Evolutionary conservation across 2,888 invertebrate species (phyloP), one percentile per base, ranked within the genome.

Genomic region (Stenolophus ochropezus): DNA sequence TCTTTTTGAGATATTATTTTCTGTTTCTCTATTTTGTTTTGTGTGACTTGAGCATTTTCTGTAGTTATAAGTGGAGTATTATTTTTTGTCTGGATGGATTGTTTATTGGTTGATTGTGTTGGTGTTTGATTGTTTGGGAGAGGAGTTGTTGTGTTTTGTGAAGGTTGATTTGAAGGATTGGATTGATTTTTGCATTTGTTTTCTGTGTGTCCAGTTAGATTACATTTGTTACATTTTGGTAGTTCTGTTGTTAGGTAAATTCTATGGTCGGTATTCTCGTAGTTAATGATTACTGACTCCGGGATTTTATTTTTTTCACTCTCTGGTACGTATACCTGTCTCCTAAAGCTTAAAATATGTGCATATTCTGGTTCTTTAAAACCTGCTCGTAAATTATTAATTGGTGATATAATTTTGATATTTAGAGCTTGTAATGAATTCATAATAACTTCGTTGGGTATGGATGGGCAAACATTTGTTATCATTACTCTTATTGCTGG

Each of bases 381-480:
- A 21, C 84, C 85, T 2, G 81, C 83, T 83, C 83, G 83, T 23
- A 85, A 74, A 49, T 83, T 83, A 6, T 82, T 82, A 1, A 84
- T 82, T 20, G 84, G 83, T 33, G 83, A 85, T 16, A 83, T 61
- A 27, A 81, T 65, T 79, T 83, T 83, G 5, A 85, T 25, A 6
- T 82, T 79, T 18, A 84, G 53, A 51, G 81, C 76, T 47, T 82
- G 81, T 2, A 85, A 51, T 65, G 78, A 77, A 8, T 53, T 51
- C 81, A 83, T 83, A 8, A 83, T 5, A 11, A 82, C 8, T 2
- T 81, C 16, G 53, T n/a, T n/a, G n/a, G n/a, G n/a, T n/a, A n/a
- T n/a, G n/a, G n/a, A n/a, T n/a, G n/a, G n/a, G n/a, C n/a, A 83
- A 0, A 86, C 85, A 77, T 86, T 86, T 16, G 86, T 86, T 0